Conservation (phyloP, 2,797 vertebrate species). For the Forpus xanthops region DNA sequence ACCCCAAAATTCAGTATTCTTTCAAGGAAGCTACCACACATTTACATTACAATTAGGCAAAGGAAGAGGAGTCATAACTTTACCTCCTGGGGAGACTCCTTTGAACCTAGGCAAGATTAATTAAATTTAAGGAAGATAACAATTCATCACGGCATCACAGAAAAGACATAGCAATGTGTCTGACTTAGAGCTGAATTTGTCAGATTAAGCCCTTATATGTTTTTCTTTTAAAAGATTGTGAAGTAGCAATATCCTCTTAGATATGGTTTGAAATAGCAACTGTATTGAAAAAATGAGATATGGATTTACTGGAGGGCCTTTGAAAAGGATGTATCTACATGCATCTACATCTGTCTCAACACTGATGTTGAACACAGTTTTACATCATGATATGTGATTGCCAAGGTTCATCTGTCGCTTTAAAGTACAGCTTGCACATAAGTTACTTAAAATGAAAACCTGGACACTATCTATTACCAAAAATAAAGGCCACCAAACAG, state of each 20-base stretch:
- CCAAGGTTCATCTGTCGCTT: background rate
- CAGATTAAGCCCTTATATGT: background rate
- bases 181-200: background rate
- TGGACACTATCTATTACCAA: background rate
- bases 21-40: background rate
- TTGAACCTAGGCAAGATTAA: background rate
- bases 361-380: background rate
- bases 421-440: background rate
- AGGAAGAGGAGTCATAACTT: background rate
- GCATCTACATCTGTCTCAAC: background rate
- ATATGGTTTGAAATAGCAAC: background rate
- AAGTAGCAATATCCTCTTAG: background rate
- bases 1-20: background rate
- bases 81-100: fast-evolving
- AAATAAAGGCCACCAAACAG: background rate
- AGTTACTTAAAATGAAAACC: background rate
- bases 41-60: background rate
- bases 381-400: background rate
- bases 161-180: background rate
- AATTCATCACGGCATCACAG: background rate
- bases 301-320: background rate
- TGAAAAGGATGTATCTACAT: background rate
- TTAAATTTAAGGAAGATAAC: background rate
- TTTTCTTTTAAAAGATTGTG: background rate
- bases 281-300: background rate